Evolutionary conservation across 2,888 invertebrate species (phyloP).

Genomic region (Fragum sueziense): DNA sequence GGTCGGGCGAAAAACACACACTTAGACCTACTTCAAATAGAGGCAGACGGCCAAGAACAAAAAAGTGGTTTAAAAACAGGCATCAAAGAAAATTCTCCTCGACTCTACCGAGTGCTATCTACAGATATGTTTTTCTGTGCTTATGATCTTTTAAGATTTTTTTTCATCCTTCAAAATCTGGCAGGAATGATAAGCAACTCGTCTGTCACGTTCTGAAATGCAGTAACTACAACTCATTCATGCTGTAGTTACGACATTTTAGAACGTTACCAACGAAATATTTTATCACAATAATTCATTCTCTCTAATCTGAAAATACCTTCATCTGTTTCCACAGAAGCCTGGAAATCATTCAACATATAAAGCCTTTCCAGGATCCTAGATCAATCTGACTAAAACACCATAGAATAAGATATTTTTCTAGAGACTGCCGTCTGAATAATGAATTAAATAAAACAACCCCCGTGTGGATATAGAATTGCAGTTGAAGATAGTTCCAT

Average conservation of each 20-base stretch:
- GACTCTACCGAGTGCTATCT: background rate
- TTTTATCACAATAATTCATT: constrained; percentile 26
- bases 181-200: constrained; percentile 6
- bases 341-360: constrained; percentile 15
- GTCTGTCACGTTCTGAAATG: too few species aligned
- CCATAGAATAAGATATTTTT: constrained; percentile 22
- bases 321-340: constrained; percentile 13
- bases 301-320: constrained; percentile 18
- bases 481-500: background rate
- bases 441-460: constrained; percentile 31
- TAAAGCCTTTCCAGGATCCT: constrained; percentile 3
- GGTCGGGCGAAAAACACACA: too few species aligned
- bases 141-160: constrained; percentile 5
- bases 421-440: constrained; percentile 24
- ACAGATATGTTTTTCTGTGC: background rate
- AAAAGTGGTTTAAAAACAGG: background rate
- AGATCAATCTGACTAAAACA: constrained; percentile 16
- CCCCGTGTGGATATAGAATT: constrained; percentile 19
- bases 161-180: background rate
- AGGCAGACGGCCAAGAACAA: too few species aligned
- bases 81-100: background rate
- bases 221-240: too few species aligned
- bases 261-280: too few species aligned
- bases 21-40: too few species aligned
- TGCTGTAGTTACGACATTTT: too few species aligned